A percentile compares a stretch with the other conserved stretches of the same genome.
phyloP scores from a whole-genome alignment of 2,113 vertebrate genomes.

The Pelvicachromis taeniatus region DNA sequence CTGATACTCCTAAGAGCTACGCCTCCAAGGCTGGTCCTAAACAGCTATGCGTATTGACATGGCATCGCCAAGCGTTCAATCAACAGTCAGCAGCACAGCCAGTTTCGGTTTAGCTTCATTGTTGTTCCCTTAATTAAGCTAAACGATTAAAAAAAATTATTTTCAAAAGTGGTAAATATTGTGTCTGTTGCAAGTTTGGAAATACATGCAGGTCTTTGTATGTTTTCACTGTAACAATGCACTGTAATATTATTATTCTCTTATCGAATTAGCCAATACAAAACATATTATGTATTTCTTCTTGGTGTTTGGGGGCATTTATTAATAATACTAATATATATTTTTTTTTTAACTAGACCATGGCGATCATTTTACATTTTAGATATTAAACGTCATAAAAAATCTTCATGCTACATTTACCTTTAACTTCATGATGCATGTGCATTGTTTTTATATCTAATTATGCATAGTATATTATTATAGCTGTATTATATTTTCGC shows the following conservation, averaged over 20 bases:
- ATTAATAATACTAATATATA: neutral
- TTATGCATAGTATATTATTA: neutral
- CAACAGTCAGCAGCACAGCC: neutral
- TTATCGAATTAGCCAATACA: neutral
- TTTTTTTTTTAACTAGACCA: too few species aligned
- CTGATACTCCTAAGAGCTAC: conserved; percentile 42
- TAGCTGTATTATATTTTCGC: neutral
- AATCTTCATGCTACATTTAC: neutral
- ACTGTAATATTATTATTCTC: neutral
- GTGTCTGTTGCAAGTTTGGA: neutral
- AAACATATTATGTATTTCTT: neutral
- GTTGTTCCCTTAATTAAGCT: neutral
- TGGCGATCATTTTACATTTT: neutral
- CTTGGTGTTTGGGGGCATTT: neutral
- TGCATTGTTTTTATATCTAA: neutral
- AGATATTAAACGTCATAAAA: neutral
- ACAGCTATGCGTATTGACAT: neutral
- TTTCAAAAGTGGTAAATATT: neutral
- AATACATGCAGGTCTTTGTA: neutral
- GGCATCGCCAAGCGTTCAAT: conserved; percentile 10
- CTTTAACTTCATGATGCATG: neutral
- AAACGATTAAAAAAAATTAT: neutral
- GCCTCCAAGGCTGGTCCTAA: conserved; percentile 54
- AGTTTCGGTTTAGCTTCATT: conserved; percentile 5
- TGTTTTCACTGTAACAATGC: neutral